Conservation (phyloP, 2,113 vertebrate genomes). For the Nematolebias whitei region DNA sequence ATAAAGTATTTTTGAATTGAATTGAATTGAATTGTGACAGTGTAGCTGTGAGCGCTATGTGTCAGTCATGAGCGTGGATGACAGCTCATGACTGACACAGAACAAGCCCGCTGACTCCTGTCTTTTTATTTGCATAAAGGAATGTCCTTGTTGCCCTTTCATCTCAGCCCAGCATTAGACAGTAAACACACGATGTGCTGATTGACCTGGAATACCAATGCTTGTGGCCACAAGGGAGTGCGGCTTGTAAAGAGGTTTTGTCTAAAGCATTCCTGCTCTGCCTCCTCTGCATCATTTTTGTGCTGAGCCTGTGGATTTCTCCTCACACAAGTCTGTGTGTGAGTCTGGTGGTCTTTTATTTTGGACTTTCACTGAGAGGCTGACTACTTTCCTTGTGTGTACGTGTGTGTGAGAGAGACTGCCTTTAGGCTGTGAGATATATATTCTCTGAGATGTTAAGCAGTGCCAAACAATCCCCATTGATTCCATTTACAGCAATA, state of each 20-base stretch:
- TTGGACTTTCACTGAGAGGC: conserved; percentile 22
- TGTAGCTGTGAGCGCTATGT: neutral
- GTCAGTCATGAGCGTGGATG: neutral
- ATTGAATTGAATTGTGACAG: too few relatives aligned
- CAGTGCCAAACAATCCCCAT: too few relatives aligned
- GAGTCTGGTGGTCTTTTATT: conserved; percentile 24
- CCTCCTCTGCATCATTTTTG: conserved; percentile 24
- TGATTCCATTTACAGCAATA: too few relatives aligned
- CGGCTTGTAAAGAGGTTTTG: conserved; percentile 13
- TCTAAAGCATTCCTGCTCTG: neutral
- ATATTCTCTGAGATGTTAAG: too few relatives aligned
- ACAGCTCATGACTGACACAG: conserved; percentile 2
- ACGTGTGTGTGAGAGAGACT: neutral
- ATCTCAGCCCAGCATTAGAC: neutral
- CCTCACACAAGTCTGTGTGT: conserved; percentile 29
- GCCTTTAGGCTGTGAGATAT: too few relatives aligned
- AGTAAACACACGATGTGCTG: neutral
- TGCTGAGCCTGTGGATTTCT: conserved; percentile 41
- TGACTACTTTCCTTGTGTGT: conserved; percentile 14
- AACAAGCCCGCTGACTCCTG: conserved; percentile 1
- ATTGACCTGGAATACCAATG: too few relatives aligned
- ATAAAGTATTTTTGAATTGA: too few relatives aligned
- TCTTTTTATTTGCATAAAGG: conserved; percentile 1
- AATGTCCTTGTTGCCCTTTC: neutral
- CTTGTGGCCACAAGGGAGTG: neutral